Base-by-base conservation (phyloP, 2,113 vertebrate genomes). In the Eonycteris spelaea region DNA sequence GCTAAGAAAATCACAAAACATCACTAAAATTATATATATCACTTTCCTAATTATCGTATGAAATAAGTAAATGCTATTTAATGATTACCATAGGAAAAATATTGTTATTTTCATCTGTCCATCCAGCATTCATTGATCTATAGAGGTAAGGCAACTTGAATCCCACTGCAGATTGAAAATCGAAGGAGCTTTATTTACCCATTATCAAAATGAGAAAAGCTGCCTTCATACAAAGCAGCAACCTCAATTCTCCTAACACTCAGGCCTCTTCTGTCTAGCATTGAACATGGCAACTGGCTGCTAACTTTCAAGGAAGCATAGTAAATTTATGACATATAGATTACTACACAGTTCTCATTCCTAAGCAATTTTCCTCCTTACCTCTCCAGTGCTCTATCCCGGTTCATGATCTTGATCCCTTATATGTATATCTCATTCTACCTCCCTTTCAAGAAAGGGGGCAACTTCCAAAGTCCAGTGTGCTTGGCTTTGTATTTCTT, bases 191-290 rank as follows among this genome's bases (percentile, higher is more conserved):
- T 59, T 57, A 33, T 48, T 24, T 30, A 4, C 11, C 57, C 6
- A 35, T 48, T 74, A 21, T 63, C 26, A 63, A 24, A 80, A 61
- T 12, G 14, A 90, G 63, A 55, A 78, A 73, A n/a, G 16, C 30
- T 67, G 7, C 3, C 13, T 51, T 1, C 19, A 19, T 9, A 40
- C 14, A 89, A 59, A 86, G 4, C 5, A 94, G 5, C 6, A 63
- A 43, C 12, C 19, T 88, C 11, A 43, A 3, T 33, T 90, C 3
- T 48, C 7, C 22, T 18, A 59, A 4, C 0, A 38, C 12, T 65
- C 3, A 38, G 21, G 19, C 0, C 24, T 33, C 2, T 40, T 67
- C n/a, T 2, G 4, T 30, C 5, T 30, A 38, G 15, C 19, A 43
- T 6, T 10, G 59, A 74, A 30, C 48, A 70, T 7, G 6, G n/a